Evolutionary conservation across 2,888 invertebrate species (phyloP), one percentile per base, ranked within the genome.

Genomic region (Melieria picta): DNA sequence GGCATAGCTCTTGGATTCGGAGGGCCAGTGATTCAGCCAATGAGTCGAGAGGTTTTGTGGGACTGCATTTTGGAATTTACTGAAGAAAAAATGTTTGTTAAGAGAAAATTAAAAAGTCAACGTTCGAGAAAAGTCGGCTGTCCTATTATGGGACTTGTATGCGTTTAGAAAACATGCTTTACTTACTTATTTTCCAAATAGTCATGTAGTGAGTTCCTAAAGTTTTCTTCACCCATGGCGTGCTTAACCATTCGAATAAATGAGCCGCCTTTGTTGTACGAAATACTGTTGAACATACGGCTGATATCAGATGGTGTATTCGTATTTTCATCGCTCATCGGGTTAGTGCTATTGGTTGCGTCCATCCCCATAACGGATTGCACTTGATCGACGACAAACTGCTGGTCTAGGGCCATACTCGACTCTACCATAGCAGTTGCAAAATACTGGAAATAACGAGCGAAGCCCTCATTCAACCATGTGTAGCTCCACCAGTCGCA

Each of bases 371-470:
- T 87, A 5, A 91, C 90, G 0, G 88, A 83, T 76, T 94, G 94
- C 0, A 94, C 78, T 81, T 93, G 91, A 71, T 92, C 91, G 0
- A 89, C 87, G 0, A 93, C 90, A 79, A 94, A 94, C 79, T 94
- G 93, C 7, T 90, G 89, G 43, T 89, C 89, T 71, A 93, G 81
- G 52, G 91, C 90, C 91, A 92, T 91, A 0, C 89, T 82, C 0
- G 85, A 86, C 77, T 91, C 90, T 71, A 83, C 87, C 61, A 79
- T 72, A 57, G 81, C 75, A 5, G 90, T 86, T 57, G 91, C 90
- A 79, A 89, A 89, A 81, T 93, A 94, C 83, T 95, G 91, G 79
- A 93, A 93, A 83, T 90, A 93, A 80, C 90, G 89, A 0, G 93
- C 93, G 75, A 93, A 93, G 0, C 87, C 87, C 84, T 94, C 94